Evolutionary conservation across 1,140 invertebrate species (phyloP).

Genomic region (Yoshiicerus persimilis): DNA sequence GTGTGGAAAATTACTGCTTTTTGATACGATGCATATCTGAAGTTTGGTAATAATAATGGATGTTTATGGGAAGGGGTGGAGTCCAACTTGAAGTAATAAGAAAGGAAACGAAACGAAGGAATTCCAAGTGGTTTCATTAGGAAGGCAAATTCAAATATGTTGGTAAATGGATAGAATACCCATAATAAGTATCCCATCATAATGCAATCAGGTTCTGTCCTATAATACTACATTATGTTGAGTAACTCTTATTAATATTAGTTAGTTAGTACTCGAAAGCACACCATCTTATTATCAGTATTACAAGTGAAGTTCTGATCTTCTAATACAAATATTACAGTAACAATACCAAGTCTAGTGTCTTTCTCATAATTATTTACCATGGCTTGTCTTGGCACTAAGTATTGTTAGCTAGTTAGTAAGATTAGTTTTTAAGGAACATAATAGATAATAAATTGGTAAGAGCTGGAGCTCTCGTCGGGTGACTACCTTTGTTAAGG

Average conservation of each 20-base stretch:
- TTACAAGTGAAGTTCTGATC: no score
- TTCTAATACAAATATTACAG: background rate
- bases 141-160: background rate
- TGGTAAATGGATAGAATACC: background rate
- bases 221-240: background rate
- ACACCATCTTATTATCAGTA: background rate
- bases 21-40: constrained; percentile 9
- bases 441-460: background rate
- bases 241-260: background rate
- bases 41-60: constrained; percentile 11
- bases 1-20: background rate
- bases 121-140: constrained; percentile 6
- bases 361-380: background rate
- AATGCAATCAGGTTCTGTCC: background rate
- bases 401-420: background rate
- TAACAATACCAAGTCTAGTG: background rate
- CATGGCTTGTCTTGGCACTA: background rate
- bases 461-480: background rate
- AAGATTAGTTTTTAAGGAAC: background rate
- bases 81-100: background rate
- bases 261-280: background rate
- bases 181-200: background rate
- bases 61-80: constrained; percentile 3
- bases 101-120: constrained; percentile 5
- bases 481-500: background rate